Conservation (phyloP, 2,797 vertebrate species). For the Sebastes kiyomatsui region DNA sequence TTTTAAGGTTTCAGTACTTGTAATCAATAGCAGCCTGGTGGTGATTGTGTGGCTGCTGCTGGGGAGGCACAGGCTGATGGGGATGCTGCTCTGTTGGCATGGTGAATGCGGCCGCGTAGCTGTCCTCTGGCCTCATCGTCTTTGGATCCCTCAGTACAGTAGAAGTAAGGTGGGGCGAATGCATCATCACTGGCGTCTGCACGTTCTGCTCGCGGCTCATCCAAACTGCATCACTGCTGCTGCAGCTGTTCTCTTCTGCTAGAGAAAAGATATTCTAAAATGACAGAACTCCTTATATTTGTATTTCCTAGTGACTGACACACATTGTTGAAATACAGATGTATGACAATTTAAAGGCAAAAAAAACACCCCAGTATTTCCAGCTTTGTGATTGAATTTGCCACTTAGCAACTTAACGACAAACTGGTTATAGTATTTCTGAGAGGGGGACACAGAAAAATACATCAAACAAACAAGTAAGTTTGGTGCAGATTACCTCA, state of each 20-base stretch:
- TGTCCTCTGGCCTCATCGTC: constrained; percentile 89
- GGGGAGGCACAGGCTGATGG: constrained; percentile 66
- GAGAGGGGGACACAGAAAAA: neutral
- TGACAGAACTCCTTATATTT: neutral
- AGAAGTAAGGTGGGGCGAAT: constrained; percentile 95
- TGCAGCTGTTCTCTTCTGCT: constrained; percentile 89
- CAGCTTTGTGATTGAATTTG: neutral
- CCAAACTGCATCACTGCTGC: constrained; percentile 91
- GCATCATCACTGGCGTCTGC: constrained; percentile 95
- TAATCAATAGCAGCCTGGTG: constrained; percentile 93
- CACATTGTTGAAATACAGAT: neutral
- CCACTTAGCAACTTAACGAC: neutral
- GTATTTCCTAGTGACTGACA: neutral
- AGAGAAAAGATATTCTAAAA: neutral
- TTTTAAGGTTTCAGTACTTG: constrained; percentile 83
- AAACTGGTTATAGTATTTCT: neutral
- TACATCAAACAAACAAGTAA: neutral
- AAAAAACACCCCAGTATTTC: neutral
- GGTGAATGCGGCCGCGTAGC: constrained; percentile 89
- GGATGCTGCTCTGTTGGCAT: constrained; percentile 88
- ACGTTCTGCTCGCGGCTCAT: constrained; percentile 85
- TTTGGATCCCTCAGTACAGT: constrained; percentile 95
- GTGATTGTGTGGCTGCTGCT: constrained; percentile 73
- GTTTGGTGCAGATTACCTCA: neutral
- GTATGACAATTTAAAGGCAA: neutral